phyloP scores from a whole-genome alignment of 2,797 vertebrate genomes.

The Bradypodion ventrale region DNA sequence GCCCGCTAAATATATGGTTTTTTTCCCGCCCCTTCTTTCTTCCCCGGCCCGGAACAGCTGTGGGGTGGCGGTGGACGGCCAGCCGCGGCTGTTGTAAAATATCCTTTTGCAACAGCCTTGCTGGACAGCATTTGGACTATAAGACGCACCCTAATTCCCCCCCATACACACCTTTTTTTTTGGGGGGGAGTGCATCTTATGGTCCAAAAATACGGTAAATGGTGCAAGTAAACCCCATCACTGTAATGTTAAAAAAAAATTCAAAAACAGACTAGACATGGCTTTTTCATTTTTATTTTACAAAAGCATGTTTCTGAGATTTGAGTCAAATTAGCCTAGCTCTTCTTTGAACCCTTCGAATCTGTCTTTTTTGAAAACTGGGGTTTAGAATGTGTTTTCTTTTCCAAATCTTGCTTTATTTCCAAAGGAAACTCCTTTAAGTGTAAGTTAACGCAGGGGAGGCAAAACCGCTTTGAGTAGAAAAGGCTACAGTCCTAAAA shows the following conservation, averaged over 20 bases:
- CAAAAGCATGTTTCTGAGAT: not conserved
- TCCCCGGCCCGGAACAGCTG: too few species aligned
- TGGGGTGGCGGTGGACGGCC: too few species aligned
- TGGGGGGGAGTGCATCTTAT: too few species aligned
- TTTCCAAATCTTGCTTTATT: slow-evolving; percentile 83
- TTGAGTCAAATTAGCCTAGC: slow-evolving; percentile 9
- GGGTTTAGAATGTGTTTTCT: slow-evolving; percentile 72
- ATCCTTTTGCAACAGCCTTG: too few species aligned
- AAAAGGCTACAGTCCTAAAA: slow-evolving; percentile 90
- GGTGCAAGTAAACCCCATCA: not conserved
- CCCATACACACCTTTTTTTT: too few species aligned
- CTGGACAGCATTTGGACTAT: too few species aligned
- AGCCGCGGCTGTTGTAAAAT: too few species aligned
- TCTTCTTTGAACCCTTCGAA: slow-evolving; percentile 10
- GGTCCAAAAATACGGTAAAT: too few species aligned
- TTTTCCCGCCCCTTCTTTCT: too few species aligned
- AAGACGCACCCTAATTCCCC: too few species aligned
- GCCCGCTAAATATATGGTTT: too few species aligned
- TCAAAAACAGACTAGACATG: not conserved
- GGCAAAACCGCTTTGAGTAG: slow-evolving; percentile 89
- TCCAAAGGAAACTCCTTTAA: slow-evolving; percentile 84
- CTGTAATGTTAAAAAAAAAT: not conserved
- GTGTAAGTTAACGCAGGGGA: slow-evolving; percentile 83
- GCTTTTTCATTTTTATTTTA: not conserved
- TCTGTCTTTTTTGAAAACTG: not conserved